Evolutionary conservation across 1,140 invertebrate species (phyloP), one percentile per base, ranked within the genome.

Genomic region (Drosophila trapezifrons): DNA sequence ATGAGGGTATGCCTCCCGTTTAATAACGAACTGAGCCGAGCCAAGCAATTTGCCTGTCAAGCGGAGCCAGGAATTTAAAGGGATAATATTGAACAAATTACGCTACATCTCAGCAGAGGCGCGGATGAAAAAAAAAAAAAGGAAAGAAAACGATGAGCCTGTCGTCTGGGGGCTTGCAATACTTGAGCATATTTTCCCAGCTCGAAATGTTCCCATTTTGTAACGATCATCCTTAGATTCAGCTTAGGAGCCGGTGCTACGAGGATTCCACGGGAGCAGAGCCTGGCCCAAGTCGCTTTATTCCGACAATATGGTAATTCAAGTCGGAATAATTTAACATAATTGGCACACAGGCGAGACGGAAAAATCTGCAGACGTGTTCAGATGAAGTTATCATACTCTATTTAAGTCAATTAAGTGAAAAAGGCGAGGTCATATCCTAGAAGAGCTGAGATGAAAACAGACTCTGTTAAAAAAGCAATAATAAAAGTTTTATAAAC

Each of bases 81-180:
- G 84, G 80, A 87, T 89, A 89, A 87, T 87, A 80, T 79, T 80
- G 82, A 87, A 87, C 72, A 87, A 87, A 87, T 87, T 87, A 75
- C 69, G 70, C 54, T 66, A 79, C 65, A 72, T 69, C 52, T 66
- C 62, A 64, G 17, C 65, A 72, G 69, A 45, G 54, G 65, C 37
- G 22, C 51, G 29, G 47, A 56, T 40, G 27, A 29, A 55, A 43
- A 74, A 76, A 46, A 32, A 17, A 10, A 27, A 38, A 25, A 51
- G 29, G 37, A 17, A 25, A 62, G 27, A 46, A 54, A 70, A 52
- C 57, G 65, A 51, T 35, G 42, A 40, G 49, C 42, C 63, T 25
- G 37, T 52, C 46, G 22, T 54, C 38, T 37, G 29, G 46, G 27
- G 22, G 27, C 13, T 37, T 12, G 56, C 17, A 65, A 29, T 65